These are phyloP conservation scores for Lepeophtheirus nordmannii DNA, from an alignment of 2,888 invertebrate species.

Conservation along the genomic window DNA sequence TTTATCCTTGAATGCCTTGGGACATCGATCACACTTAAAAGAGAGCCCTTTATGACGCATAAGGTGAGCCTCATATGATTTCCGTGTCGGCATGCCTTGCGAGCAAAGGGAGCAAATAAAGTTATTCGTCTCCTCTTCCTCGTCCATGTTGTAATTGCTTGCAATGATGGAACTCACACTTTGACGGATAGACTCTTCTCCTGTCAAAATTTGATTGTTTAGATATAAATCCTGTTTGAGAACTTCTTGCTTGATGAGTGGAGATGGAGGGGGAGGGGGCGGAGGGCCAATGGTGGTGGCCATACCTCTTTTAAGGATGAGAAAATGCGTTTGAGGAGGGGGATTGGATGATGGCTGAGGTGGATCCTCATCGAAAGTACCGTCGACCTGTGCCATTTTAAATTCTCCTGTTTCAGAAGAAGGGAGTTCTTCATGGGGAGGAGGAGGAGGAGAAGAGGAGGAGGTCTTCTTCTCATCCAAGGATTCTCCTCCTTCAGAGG, in stretches of 20 bases:
- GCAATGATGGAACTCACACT: neutral
- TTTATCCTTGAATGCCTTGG: slow-evolving; percentile 7
- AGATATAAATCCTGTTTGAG: neutral
- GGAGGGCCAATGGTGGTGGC: slow-evolving; percentile 3
- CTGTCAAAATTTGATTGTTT: no score
- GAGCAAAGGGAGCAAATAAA: neutral
- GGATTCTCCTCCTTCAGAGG: neutral
- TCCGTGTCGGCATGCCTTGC: neutral
- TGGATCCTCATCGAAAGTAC: neutral
- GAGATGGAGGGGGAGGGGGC: neutral
- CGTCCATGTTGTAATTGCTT: neutral
- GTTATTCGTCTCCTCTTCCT: neutral
- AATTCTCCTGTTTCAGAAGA: neutral
- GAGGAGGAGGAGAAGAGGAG: no score
- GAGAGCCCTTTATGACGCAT: slow-evolving; percentile 11
- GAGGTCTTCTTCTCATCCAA: neutral
- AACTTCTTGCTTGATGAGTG: neutral
- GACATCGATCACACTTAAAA: slow-evolving; percentile 6
- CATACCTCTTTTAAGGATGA: neutral
- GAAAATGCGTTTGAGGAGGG: neutral
- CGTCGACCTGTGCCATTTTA: neutral
- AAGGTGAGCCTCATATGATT: neutral
- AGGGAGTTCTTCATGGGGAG: no score
- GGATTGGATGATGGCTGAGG: neutral
- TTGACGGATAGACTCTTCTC: no score